phyloP scores from a whole-genome alignment of 2,113 vertebrate species.

The Merops nubicus region DNA sequence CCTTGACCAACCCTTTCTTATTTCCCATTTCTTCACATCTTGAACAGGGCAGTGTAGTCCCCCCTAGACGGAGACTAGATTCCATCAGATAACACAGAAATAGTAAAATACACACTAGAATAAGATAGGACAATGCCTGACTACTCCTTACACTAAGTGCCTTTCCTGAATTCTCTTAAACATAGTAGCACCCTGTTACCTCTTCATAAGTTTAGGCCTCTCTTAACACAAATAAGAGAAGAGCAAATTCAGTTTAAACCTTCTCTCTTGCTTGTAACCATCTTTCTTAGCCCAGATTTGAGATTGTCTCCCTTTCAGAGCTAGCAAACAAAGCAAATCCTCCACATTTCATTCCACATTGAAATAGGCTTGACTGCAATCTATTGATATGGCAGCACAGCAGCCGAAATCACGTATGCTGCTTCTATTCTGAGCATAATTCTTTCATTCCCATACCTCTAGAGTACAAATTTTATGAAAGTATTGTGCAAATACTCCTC shows the following conservation, averaged over 20 bases:
- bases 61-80: not conserved
- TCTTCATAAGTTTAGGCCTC: not conserved
- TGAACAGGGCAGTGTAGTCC: not conserved
- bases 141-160: not conserved
- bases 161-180: not conserved
- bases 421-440: not conserved
- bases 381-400: not conserved
- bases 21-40: not conserved
- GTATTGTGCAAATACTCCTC: not conserved
- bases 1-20: not conserved
- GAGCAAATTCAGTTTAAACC: not conserved
- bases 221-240: not conserved
- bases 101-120: not conserved
- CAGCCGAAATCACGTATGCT: not conserved
- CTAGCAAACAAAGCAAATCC: not conserved
- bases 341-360: fast-evolving
- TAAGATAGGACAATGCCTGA: not conserved
- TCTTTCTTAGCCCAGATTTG: not conserved
- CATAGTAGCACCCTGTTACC: not conserved
- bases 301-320: not conserved
- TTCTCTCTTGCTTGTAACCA: not conserved
- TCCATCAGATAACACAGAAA: not conserved
- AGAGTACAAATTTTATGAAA: not conserved
- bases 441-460: not conserved
- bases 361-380: not conserved